These are phyloP conservation scores for Phyllotis vaccarum DNA, from an alignment of 2,797 vertebrate species.

Conservation along the genomic window DNA sequence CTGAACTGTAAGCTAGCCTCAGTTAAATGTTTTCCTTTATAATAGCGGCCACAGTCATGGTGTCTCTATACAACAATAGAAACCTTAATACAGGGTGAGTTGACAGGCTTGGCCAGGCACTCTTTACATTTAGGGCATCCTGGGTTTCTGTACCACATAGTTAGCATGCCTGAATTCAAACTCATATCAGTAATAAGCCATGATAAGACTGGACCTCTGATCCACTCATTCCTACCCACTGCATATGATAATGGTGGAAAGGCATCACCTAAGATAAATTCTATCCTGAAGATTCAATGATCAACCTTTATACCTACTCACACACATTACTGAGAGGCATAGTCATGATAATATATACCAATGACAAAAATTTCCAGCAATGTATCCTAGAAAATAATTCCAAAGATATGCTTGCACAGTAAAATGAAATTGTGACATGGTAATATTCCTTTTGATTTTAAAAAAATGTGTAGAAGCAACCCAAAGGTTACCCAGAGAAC, in stretches of 20 bases:
- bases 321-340: background rate
- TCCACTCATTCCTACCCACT: background rate
- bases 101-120: background rate
- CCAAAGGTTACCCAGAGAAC: background rate
- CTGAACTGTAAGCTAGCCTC: background rate
- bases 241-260: background rate
- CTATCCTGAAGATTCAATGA: slow-evolving; percentile 2
- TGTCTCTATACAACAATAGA: background rate
- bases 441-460: background rate
- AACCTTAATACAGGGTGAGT: background rate
- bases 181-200: background rate
- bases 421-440: background rate
- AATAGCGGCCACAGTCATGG: background rate
- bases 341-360: background rate
- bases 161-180: background rate
- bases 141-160: background rate
- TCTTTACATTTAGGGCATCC: background rate
- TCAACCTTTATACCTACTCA: background rate
- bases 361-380: slow-evolving; percentile 35
- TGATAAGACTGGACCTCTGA: background rate
- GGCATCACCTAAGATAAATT: background rate
- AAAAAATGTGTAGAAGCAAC: slow-evolving; percentile 1
- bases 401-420: background rate
- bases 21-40: background rate
- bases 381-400: background rate